Base-by-base conservation (phyloP, 2,113 vertebrate genomes). In the Vanacampus margaritifer region DNA sequence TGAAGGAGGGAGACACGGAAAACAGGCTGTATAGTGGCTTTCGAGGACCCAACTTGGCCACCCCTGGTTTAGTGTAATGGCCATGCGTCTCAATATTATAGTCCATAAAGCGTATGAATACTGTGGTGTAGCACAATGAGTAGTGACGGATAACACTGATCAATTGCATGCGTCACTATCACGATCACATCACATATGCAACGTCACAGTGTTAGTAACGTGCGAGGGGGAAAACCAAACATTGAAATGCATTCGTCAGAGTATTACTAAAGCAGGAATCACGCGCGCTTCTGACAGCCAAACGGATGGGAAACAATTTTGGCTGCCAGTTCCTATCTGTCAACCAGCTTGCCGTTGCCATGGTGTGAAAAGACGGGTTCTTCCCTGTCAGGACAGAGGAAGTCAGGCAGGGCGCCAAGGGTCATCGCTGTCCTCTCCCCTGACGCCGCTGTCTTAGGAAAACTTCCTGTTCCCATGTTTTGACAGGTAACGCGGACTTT, bases 381-480 rank as follows among this genome's bases (percentile, higher is more conserved):
- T 12, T 75, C 50, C 19, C 54, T 69, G 65, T 83, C 77, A 53
- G 64, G 65, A 63, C 69, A 75, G 64, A 80, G 83, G 83, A 76
- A 86, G 83, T 65, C 78, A 37, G 83, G 79, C 75, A 57, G 45
- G 19, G 51, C 71, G 77, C 79, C 81, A 86, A 41, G n/a, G 87
- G 82, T 84, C 83, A 72, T 71, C 75, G n/a, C 67, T 56, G 73
- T 57, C 79, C 53, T 69, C 69, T 73, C 57, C 65, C 78, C 68
- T 23, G 54, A 57, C 1, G 14, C 24, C 37, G 64, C 50, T 9
- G 57, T 51, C 64, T 45, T 43, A 24, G 37, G 28, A 80, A 87
- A 86, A 86, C 76, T 86, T 84, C 86, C 82, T 75, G 79, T 69
- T 77, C 73, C 73, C 16, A 0, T 78, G 84, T 84, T 85, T 80